Conservation (phyloP, 2,888 invertebrate species). For the Orthosia gothica region DNA sequence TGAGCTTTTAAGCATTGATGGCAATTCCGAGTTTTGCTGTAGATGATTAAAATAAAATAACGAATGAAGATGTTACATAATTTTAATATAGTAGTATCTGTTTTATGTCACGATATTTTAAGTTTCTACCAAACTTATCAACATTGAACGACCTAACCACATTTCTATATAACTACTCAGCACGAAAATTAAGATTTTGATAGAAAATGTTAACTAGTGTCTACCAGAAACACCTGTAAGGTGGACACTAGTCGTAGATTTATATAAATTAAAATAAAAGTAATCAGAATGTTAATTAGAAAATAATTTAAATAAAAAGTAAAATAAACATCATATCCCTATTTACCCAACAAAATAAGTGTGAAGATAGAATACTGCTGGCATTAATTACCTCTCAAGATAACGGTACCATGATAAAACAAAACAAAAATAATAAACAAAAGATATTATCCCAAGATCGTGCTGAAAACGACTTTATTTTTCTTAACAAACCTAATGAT, state of each 20-base stretch:
- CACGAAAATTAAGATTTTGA: background rate
- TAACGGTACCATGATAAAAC: conserved; percentile 40
- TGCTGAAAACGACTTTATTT: conserved; percentile 44
- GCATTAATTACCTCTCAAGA: conserved; percentile 49
- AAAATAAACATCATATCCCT: conserved; percentile 3
- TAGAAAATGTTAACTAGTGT: too few relatives aligned
- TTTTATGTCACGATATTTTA: background rate
- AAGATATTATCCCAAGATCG: conserved; percentile 29
- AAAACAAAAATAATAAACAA: conserved; percentile 35
- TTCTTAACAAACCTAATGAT: conserved; percentile 49
- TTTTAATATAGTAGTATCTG: too few relatives aligned
- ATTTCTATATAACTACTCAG: background rate
- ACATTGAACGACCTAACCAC: too few relatives aligned
- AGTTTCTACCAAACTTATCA: background rate
- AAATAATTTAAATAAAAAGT: conserved; percentile 10
- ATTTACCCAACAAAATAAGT: conserved; percentile 12
- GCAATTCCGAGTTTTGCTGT: background rate
- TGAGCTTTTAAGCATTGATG: background rate
- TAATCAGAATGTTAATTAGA: background rate
- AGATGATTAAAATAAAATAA: background rate
- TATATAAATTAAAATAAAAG: background rate
- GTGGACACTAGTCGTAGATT: background rate
- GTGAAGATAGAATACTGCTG: conserved; percentile 37
- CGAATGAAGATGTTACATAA: background rate
- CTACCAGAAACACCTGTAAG: too few relatives aligned